phyloP scores from a whole-genome alignment of 1,140 invertebrate species.

The Caenorhabditis brenneri region DNA sequence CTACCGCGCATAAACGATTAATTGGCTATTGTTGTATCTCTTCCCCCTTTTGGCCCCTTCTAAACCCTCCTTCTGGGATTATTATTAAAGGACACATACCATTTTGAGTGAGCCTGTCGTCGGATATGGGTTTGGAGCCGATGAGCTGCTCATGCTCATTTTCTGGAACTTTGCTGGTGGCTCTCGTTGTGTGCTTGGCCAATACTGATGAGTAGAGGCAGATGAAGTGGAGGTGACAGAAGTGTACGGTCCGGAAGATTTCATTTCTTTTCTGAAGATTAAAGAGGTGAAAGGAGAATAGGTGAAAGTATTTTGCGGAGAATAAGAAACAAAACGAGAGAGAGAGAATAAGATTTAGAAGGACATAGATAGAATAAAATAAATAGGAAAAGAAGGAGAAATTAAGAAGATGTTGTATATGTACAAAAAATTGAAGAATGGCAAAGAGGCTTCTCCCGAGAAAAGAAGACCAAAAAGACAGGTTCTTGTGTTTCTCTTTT shows the following conservation, averaged over 20 bases:
- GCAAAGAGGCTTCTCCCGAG: neutral
- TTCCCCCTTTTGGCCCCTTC: neutral
- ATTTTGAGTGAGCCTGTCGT: conserved; percentile 4
- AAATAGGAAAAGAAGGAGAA: conserved; percentile 1
- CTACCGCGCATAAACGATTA: conserved; percentile 29
- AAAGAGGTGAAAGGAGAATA: conserved; percentile 12
- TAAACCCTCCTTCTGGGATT: neutral
- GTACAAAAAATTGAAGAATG: neutral
- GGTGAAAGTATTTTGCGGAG: neutral
- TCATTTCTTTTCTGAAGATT: conserved; percentile 25
- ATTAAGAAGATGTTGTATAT: no score
- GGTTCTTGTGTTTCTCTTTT: neutral
- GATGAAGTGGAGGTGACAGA: neutral
- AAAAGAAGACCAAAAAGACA: conserved; percentile 4
- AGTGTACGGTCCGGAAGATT: conserved; percentile 4
- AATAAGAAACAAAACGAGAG: no score
- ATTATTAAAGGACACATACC: neutral
- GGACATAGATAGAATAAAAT: neutral
- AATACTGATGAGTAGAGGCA: neutral
- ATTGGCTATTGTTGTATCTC: conserved; percentile 18
- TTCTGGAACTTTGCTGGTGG: neutral
- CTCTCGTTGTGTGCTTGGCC: neutral
- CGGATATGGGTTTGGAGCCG: neutral
- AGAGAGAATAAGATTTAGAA: conserved; percentile 16
- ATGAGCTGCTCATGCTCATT: neutral